phyloP scores from a whole-genome alignment of 2,113 vertebrate genomes.

The Zosterops japonicus region DNA sequence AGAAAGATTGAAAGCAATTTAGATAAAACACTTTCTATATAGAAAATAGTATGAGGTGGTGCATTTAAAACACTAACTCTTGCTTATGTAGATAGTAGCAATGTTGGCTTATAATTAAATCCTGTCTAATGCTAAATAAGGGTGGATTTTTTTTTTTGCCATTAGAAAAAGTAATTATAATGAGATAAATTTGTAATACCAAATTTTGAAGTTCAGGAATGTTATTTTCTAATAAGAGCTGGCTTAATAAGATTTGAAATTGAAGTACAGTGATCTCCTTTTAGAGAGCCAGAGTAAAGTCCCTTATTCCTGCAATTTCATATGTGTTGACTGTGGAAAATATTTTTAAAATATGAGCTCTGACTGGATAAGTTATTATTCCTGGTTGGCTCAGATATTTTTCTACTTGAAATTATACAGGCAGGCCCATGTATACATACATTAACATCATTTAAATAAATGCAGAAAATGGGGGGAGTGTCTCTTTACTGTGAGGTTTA shows the following conservation, averaged over 20 bases:
- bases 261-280: background rate
- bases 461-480: background rate
- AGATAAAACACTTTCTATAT: background rate
- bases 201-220: background rate
- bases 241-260: background rate
- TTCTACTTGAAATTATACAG: background rate
- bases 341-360: background rate
- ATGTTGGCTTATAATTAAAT: background rate
- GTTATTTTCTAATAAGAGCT: background rate
- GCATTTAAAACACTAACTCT: background rate
- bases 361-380: background rate
- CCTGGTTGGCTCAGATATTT: background rate
- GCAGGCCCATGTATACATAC: background rate
- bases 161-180: background rate
- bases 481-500: background rate
- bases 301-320: background rate
- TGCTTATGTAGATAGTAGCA: background rate
- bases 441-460: background rate
- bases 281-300: background rate
- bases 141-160: background rate
- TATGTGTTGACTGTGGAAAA: background rate
- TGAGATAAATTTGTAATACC: background rate
- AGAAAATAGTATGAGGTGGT: background rate
- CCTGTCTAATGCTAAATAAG: background rate
- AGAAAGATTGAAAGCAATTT: background rate